Base-by-base conservation (phyloP, 2,888 invertebrate genomes). In the Drosophila pseudotakahashii region DNA sequence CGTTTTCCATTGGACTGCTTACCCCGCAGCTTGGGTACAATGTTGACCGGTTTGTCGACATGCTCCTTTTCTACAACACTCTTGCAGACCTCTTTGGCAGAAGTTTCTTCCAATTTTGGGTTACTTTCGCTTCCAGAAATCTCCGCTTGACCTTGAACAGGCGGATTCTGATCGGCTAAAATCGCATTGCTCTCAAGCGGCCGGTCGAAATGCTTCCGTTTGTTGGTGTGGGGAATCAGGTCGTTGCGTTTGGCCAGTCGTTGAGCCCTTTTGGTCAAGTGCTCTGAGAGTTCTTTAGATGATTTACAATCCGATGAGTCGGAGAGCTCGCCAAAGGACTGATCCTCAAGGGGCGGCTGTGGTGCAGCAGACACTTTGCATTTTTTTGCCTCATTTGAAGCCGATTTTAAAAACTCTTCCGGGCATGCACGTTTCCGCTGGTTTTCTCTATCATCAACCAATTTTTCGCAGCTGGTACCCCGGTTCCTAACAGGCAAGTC, bases 1-100 rank as follows among this genome's bases (percentile, higher is more conserved):
- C 81, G 74, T 51, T 81, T 84, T 7, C 77, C 85, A 61, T 82
- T 81, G 6, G 78, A 80, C 63, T 88, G 88, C 57, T 92, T 90
- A 1, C 90, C 89, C 30, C 90, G 79, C 3, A 91, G 62, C 66
- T 91, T 92, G 10, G 91, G 90, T 3, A 89, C 90, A 88, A 92
- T 80, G 89, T 91, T 77, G 79, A 92, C 82, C 14, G 82, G 89
- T 63, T 90, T 91, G 14, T 89, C 89, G 37, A 67, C 62, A 13
- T 51, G 58, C 37, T 82, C 76, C 0, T 60, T 61, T 23, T 80
- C 76, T 37, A 63, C 69, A 19, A 62, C 16, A 32, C n/a, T 60
- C 23, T 50, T 66, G 32, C 26, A 47, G 1, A 60, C 16, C 44
- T 74, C 80, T 41, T 71, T 52, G 1, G 19, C 19, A 13, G 53